A percentile compares a stretch with the other conserved stretches of the same genome.
phyloP scores from a whole-genome alignment of 2,113 vertebrate genomes.

The Eonycteris spelaea region DNA sequence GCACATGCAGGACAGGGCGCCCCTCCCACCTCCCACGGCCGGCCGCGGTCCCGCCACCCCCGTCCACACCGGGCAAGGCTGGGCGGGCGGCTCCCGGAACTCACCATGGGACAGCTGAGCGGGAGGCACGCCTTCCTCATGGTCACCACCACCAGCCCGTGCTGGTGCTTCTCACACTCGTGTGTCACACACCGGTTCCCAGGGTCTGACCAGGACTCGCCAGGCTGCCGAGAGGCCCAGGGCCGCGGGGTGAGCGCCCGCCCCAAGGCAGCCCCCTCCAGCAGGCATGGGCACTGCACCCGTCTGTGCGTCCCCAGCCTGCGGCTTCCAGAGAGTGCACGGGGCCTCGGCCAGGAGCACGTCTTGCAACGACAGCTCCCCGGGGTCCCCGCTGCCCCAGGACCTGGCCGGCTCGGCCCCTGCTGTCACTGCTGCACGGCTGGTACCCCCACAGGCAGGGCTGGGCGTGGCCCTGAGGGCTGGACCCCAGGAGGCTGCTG shows the following conservation, averaged over 20 bases:
- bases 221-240: constrained; percentile 67
- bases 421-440: background rate
- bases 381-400: fast-evolving
- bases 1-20: fast-evolving
- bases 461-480: background rate
- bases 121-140: constrained; percentile 63
- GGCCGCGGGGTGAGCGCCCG: background rate
- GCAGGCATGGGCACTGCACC: fast-evolving
- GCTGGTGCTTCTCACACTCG: constrained; percentile 70
- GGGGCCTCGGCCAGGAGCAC: fast-evolving
- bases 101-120: constrained; percentile 73
- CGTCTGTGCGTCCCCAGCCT: background rate
- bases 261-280: background rate
- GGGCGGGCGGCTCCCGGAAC: background rate
- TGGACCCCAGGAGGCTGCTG: too few species aligned
- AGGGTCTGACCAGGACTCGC: constrained; percentile 69
- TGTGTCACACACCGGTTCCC: constrained; percentile 74
- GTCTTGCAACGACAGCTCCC: background rate
- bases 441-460: background rate
- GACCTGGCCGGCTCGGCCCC: background rate
- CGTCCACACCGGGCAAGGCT: fast-evolving
- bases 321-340: background rate
- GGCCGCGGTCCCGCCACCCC: background rate
- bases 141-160: constrained; percentile 59
- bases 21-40: fast-evolving